Percentiles rank a stretch among this genome's conserved stretches.
phyloP scores from a whole-genome alignment of 2,888 invertebrate species.

The Blastobasis lacticolella region DNA sequence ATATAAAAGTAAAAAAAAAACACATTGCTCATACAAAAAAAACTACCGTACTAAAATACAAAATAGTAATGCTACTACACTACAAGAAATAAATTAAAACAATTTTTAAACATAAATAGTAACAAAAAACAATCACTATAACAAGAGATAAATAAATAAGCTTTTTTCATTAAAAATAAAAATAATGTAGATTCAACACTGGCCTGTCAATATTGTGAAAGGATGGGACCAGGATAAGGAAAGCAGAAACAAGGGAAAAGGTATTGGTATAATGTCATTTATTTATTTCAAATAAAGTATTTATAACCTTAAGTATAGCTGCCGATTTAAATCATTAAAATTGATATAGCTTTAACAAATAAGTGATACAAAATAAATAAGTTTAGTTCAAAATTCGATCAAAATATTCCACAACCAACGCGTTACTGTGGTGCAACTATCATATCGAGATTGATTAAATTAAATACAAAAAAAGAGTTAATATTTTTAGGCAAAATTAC shows the following conservation, averaged over 20 bases:
- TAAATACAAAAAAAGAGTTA: constrained; percentile 30
- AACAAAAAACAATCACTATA: constrained; percentile 64
- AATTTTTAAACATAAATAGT: constrained; percentile 62
- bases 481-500: constrained; percentile 58
- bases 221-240: constrained; percentile 30
- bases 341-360: constrained; percentile 51
- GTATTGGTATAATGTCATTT: constrained; percentile 52
- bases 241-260: constrained; percentile 18
- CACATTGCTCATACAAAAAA: constrained; percentile 47
- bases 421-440: constrained; percentile 24
- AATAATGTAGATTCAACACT: constrained; percentile 66
- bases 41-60: constrained; percentile 34
- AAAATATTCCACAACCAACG: constrained; percentile 49
- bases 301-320: constrained; percentile 54
- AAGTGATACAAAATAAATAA: constrained; percentile 45
- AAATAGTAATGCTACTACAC: constrained; percentile 38
- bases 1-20: constrained; percentile 46
- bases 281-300: constrained; percentile 65
- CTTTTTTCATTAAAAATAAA: constrained; percentile 54
- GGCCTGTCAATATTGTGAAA: constrained; percentile 72
- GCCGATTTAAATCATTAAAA: constrained; percentile 58
- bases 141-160: constrained; percentile 68
- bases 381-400: constrained; percentile 18
- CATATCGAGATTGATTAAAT: constrained; percentile 20
- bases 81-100: constrained; percentile 68